A percentile compares a stretch with the other conserved stretches of the same genome.
These are phyloP conservation scores for Oreochromis grahami DNA, from an alignment of 2,797 vertebrate species.

Conservation along the genomic window DNA sequence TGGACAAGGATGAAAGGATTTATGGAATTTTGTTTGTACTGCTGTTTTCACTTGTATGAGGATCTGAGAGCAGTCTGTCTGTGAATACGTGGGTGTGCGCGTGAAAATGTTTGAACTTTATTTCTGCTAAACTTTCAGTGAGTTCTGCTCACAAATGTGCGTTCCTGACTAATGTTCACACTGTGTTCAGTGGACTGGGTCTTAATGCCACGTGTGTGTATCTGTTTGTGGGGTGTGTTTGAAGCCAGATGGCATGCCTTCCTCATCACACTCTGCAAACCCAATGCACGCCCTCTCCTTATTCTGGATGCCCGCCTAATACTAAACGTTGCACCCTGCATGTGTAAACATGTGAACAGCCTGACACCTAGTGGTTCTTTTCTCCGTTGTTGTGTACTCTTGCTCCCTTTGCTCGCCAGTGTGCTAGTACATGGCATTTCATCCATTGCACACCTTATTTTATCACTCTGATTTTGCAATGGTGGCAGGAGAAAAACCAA, in stretches of 20 bases:
- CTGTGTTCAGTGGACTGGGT: not conserved
- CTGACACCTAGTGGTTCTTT: conserved; percentile 65
- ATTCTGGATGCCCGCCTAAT: conserved; percentile 16
- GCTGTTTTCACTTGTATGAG: not conserved
- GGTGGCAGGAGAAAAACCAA: not conserved
- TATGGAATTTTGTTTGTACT: conserved; percentile 25
- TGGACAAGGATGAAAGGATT: conserved; percentile 52
- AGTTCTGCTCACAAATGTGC: not conserved
- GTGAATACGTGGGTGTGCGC: not conserved
- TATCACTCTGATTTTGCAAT: not conserved
- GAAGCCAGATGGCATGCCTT: conserved; percentile 30
- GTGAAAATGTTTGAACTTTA: not conserved
- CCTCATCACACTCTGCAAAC: not conserved
- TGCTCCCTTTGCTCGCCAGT: not conserved
- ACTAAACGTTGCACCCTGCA: not conserved
- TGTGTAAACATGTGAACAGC: conserved; percentile 30
- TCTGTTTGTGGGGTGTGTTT: conserved; percentile 17
- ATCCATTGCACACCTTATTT: not conserved
- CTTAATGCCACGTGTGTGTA: not conserved
- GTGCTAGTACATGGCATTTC: not conserved
- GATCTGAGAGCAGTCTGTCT: conserved; percentile 12
- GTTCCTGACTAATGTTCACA: not conserved
- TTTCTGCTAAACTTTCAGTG: not conserved
- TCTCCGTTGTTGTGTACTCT: not conserved
- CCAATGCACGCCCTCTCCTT: not conserved